Percentiles rank a stretch among this genome's conserved stretches.
These are phyloP conservation scores for Drosophila mettleri DNA, from an alignment of 2,888 invertebrate species.

Conservation along the genomic window DNA sequence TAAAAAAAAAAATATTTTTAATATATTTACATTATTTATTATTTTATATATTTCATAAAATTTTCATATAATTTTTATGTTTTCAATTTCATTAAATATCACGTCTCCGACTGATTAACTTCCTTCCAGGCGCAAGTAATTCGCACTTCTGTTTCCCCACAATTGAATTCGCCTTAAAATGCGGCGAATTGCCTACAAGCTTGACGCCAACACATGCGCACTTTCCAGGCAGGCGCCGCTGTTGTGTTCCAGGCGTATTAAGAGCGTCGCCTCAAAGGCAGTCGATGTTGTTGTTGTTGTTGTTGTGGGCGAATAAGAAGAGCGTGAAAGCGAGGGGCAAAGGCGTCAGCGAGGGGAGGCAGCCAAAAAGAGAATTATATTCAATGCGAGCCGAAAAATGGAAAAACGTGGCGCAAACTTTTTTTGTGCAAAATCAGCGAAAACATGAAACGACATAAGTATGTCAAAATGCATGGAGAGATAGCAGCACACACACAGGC, in stretches of 20 bases:
- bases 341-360: neutral
- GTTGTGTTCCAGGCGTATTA: slow-evolving; percentile 48
- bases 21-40: neutral
- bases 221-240: slow-evolving; percentile 52
- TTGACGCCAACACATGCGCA: slow-evolving; percentile 68
- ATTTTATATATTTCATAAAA: neutral
- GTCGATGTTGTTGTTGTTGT: slow-evolving; percentile 7
- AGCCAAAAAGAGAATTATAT: slow-evolving; percentile 55
- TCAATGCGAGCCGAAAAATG: slow-evolving; percentile 53
- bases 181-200: slow-evolving; percentile 58
- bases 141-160: slow-evolving; percentile 1
- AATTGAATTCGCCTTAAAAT: slow-evolving; percentile 54
- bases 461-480: slow-evolving; percentile 78
- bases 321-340: neutral
- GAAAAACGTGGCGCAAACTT: slow-evolving; percentile 63
- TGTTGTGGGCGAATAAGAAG: too few species aligned
- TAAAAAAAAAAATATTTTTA: neutral
- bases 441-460: slow-evolving; percentile 80
- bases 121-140: neutral
- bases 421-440: slow-evolving; percentile 78
- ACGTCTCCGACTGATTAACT: neutral
- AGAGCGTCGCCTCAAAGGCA: slow-evolving; percentile 54
- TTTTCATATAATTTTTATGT: neutral
- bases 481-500: slow-evolving; percentile 42
- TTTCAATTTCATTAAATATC: neutral